Evolutionary conservation across 2,888 invertebrate genomes (phyloP).

Genomic region (Watsonalla cultraria): DNA sequence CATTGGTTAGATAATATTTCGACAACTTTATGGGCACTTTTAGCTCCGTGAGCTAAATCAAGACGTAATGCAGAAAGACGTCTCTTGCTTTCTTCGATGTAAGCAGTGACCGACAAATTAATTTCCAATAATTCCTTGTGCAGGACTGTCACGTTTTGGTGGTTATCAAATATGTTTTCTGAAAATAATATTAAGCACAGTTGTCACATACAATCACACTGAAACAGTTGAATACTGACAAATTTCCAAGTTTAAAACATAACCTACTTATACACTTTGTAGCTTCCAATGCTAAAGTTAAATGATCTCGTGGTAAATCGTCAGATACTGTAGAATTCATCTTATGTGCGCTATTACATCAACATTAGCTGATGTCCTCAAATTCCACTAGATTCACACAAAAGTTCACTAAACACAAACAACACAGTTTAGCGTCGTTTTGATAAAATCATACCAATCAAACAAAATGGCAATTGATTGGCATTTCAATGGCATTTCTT

Average conservation of each 20-base stretch:
- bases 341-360: constrained; percentile 41
- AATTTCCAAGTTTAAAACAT: constrained; percentile 61
- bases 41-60: constrained; percentile 53
- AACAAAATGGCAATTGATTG: too few relatives aligned
- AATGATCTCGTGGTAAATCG: constrained; percentile 59
- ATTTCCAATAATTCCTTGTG: constrained; percentile 65
- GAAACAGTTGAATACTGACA: constrained; percentile 47
- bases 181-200: constrained; percentile 32
- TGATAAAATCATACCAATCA: too few relatives aligned
- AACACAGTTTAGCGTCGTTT: too few relatives aligned
- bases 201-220: constrained; percentile 15
- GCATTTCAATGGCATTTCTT: too few relatives aligned
- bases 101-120: constrained; percentile 66
- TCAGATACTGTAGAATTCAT: constrained; percentile 70
- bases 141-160: constrained; percentile 49
- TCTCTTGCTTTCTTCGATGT: constrained; percentile 62
- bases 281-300: constrained; percentile 58
- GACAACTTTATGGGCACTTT: constrained; percentile 58
- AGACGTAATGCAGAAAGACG: constrained; percentile 48
- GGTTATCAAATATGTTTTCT: constrained; percentile 63
- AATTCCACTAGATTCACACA: constrained; percentile 13
- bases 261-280: constrained; percentile 68
- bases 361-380: constrained; percentile 32
- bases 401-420: not conserved
- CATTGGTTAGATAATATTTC: constrained; percentile 57